Conservation (phyloP, 1,140 invertebrate genomes). For the Diachasma alloeum region DNA sequence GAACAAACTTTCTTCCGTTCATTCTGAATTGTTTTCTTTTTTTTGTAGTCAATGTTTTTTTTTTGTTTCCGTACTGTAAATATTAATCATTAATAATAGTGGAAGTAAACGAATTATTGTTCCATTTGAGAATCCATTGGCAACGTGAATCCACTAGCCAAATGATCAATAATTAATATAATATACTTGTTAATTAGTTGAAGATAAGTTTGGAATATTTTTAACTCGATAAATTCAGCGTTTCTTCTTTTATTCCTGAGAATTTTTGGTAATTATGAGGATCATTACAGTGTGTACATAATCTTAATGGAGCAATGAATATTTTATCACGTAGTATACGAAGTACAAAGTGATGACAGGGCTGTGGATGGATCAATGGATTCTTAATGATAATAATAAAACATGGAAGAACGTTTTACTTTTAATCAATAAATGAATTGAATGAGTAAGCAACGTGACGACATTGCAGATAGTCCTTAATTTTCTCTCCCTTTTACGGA, state of each 20-base stretch:
- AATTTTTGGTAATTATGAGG: not conserved
- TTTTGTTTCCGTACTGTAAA: slow-evolving; percentile 34
- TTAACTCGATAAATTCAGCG: not conserved
- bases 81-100: slow-evolving; percentile 30
- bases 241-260: not conserved
- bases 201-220: not conserved
- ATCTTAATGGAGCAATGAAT: not conserved
- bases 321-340: not conserved
- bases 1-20: slow-evolving; percentile 42
- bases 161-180: not conserved
- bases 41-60: slow-evolving; percentile 50
- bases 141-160: slow-evolving; percentile 15
- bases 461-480: not conserved
- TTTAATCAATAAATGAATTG: slow-evolving; percentile 11
- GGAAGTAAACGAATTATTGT: slow-evolving; percentile 43
- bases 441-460: not conserved
- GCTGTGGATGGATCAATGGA: slow-evolving; percentile 45
- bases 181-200: not conserved
- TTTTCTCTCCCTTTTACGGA: slow-evolving; percentile 33
- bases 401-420: slow-evolving; percentile 32
- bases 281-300: not conserved
- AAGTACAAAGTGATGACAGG: slow-evolving; percentile 15
- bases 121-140: slow-evolving; percentile 54
- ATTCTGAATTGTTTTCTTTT: slow-evolving; percentile 38
- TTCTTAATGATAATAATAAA: slow-evolving; percentile 49